Conservation (phyloP, 1,140 invertebrate species). For the Zaprionus taronus region DNA sequence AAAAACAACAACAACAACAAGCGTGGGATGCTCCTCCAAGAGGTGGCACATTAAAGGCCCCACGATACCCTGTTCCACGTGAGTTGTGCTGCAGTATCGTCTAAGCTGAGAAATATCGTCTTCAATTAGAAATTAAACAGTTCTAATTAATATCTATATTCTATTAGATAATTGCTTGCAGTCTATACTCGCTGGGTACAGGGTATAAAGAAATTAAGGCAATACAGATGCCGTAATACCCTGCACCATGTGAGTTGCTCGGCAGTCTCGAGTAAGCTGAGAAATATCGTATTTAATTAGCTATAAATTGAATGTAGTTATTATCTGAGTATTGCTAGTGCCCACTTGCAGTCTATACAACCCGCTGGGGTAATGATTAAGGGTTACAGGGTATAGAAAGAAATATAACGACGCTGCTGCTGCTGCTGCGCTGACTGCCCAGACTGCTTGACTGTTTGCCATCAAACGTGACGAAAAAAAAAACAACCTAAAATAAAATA, state of each 20-base stretch:
- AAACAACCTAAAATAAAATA: constrained; percentile 69
- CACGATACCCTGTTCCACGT: not conserved
- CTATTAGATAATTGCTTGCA: not conserved
- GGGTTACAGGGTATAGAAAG: not conserved
- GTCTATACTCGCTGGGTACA: not conserved
- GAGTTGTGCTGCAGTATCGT: not conserved
- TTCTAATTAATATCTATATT: not conserved
- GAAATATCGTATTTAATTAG: not conserved
- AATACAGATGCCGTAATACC: not conserved
- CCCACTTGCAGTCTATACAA: not conserved
- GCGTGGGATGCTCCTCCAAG: not conserved
- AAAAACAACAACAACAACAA: not conserved
- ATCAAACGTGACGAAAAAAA: constrained; percentile 74
- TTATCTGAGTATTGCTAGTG: not conserved
- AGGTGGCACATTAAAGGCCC: not conserved
- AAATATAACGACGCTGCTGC: constrained; percentile 26
- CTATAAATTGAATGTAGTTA: not conserved
- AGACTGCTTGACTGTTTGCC: constrained; percentile 35
- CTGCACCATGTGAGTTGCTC: not conserved
- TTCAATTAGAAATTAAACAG: not conserved
- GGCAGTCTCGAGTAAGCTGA: not conserved
- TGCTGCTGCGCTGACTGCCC: constrained; percentile 15
- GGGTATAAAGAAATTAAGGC: not conserved
- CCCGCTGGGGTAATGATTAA: not conserved
- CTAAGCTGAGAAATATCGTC: not conserved